Base-by-base conservation (phyloP, 92 coral and sea anemone species). In the Phymanthus crucifer region DNA sequence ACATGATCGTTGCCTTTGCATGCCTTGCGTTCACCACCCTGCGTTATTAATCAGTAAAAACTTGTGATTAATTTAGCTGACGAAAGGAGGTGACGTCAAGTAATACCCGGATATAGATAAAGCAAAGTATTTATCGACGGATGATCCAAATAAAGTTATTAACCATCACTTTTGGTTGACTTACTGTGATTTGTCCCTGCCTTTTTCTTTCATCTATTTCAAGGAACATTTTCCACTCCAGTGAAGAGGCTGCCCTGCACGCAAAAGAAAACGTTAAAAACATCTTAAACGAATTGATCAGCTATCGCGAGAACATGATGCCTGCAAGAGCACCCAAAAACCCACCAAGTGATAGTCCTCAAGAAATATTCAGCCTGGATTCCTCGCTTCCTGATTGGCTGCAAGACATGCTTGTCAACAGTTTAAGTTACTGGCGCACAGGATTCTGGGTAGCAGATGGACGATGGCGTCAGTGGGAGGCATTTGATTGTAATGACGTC, bases 381-480 rank as follows among this genome's bases (percentile, higher is more conserved):
- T 86, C 88, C 79, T 85, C 86, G 16, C 83, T 90, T 35, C 91
- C 94, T 71, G 83, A 75, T 27, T 93, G 95, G 94, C 91, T 91
- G 54, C 95, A 91, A 71, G 95, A 93, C 72, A 89, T 83, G 66
- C 82, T 91, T 29, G 83, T 91, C n/a, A 91, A 93, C 79, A 93
- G 98, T 40, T 78, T 93, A 47, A 91, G 98, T 74, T 91, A 80
- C 78, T 94, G 91, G 93, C 94, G 98, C 34, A 91, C 91, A 70
- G 96, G 91, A 71, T 91, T 94, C 87, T 88, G 96, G 73, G 94
- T 91, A 83, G 90, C 88, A 12, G 92, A 89, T 73, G 97, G 94
- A 68, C 78, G 97, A 29, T 93, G 97, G 97, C 88, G 97, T 3
- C 97, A 93, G 75, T 93, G 97, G 97, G 97, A 93, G 66, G 91